Percentiles rank a stretch among this genome's conserved stretches.
Conservation (phyloP, 1,140 invertebrate genomes). For the Drosophila kepulauana region DNA sequence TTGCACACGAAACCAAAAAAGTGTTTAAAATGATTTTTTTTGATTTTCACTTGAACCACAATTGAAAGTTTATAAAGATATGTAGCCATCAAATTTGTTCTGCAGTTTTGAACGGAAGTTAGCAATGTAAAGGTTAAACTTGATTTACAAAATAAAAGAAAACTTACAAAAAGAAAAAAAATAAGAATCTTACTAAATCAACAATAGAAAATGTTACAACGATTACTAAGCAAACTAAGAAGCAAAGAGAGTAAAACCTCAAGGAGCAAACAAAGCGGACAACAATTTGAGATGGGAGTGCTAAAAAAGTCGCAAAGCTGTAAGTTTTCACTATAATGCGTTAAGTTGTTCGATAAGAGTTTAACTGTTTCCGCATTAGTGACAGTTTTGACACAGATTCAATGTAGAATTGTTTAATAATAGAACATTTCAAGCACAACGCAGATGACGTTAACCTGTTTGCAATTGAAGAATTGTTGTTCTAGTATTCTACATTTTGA, state of each 20-base stretch:
- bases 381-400: not conserved
- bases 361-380: not conserved
- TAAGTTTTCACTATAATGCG: conserved; percentile 25
- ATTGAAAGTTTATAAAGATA: conserved; percentile 40
- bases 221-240: conserved; percentile 50
- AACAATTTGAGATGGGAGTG: conserved; percentile 31
- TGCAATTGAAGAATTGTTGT: too few species aligned
- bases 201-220: conserved; percentile 51
- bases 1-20: conserved; percentile 49
- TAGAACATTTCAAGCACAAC: too few species aligned
- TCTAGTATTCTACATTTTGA: too few species aligned
- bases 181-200: not conserved
- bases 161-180: conserved; percentile 9
- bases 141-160: not conserved
- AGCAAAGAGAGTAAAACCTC: conserved; percentile 20
- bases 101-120: conserved; percentile 42
- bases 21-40: not conserved
- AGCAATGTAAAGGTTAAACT: conserved; percentile 53
- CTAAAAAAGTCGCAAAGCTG: conserved; percentile 36
- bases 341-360: conserved; percentile 7
- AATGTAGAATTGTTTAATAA: conserved; percentile 3
- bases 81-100: not conserved
- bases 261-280: not conserved
- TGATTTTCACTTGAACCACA: not conserved
- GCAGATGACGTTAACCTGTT: too few species aligned